A percentile compares a stretch with the other conserved stretches of the same genome.
These are phyloP conservation scores for Pseudochaenichthys georgianus DNA, from an alignment of 2,797 vertebrate genomes.

Conservation along the genomic window DNA sequence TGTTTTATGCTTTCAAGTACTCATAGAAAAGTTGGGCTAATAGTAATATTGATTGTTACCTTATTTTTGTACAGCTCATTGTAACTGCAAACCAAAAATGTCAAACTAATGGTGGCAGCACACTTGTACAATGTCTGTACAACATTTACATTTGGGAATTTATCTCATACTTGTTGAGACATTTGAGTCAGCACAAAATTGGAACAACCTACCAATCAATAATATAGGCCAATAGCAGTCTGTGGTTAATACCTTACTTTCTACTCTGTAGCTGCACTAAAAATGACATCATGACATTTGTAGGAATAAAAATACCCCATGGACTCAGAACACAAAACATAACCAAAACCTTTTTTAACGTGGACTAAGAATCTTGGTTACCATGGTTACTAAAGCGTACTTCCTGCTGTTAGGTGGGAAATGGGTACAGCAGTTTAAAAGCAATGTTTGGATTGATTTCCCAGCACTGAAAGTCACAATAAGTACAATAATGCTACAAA, in stretches of 20 bases:
- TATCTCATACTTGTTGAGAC: too few species aligned
- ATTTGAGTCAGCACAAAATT: too few species aligned
- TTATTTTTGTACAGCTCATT: too few species aligned
- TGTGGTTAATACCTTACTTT: neutral
- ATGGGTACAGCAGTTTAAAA: constrained; percentile 8
- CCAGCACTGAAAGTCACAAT: neutral
- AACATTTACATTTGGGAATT: too few species aligned
- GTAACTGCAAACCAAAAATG: too few species aligned
- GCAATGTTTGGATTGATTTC: constrained; percentile 24
- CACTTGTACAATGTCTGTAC: too few species aligned
- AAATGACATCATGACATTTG: neutral
- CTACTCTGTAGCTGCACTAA: neutral
- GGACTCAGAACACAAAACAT: neutral
- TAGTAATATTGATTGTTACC: too few species aligned
- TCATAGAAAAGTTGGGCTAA: too few species aligned
- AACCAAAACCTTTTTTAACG: neutral
- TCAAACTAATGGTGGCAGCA: too few species aligned
- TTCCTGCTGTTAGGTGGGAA: constrained; percentile 12
- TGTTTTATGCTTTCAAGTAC: too few species aligned
- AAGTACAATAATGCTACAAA: neutral
- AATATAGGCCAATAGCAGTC: too few species aligned
- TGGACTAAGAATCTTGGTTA: neutral
- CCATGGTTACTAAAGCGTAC: neutral
- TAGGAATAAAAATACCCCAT: neutral
- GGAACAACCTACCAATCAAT: too few species aligned